These are phyloP conservation scores for Callaeas wilsoni DNA, from an alignment of 2,113 vertebrate species.

Conservation along the genomic window DNA sequence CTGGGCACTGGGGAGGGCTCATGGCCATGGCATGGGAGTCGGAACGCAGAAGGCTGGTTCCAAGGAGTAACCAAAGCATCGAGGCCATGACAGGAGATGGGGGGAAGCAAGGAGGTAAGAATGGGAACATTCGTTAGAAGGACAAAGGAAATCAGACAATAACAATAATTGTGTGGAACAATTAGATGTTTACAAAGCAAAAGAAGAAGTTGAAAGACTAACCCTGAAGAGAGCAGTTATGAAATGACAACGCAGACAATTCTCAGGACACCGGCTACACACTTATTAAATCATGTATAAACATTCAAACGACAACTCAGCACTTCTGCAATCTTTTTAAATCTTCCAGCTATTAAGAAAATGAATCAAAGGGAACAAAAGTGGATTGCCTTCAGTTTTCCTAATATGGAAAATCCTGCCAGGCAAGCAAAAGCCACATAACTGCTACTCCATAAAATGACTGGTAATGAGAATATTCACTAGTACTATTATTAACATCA, in stretches of 20 bases:
- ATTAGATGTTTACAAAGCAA: not conserved
- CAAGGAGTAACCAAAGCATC: not conserved
- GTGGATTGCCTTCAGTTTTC: not conserved
- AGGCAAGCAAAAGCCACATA: not conserved
- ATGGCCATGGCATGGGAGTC: not conserved
- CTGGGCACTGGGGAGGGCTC: not conserved
- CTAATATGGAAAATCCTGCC: not conserved
- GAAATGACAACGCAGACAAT: not conserved
- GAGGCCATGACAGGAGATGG: rapidly evolving
- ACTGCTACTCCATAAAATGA: not conserved
- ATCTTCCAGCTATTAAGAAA: not conserved
- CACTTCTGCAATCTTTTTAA: not conserved
- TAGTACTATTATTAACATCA: not conserved
- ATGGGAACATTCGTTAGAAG: not conserved
- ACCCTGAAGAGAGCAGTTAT: not conserved
- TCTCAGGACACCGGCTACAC: rapidly evolving
- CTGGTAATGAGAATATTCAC: not conserved
- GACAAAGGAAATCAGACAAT: not conserved
- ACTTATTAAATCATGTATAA: not conserved
- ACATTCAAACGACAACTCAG: not conserved
- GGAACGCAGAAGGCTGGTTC: not conserved
- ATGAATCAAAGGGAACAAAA: not conserved
- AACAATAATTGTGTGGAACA: not conserved
- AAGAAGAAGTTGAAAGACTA: not conserved
- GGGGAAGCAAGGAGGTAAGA: not conserved